phyloP scores from a whole-genome alignment of 2,113 vertebrate genomes.

The Plectropomus leopardus region DNA sequence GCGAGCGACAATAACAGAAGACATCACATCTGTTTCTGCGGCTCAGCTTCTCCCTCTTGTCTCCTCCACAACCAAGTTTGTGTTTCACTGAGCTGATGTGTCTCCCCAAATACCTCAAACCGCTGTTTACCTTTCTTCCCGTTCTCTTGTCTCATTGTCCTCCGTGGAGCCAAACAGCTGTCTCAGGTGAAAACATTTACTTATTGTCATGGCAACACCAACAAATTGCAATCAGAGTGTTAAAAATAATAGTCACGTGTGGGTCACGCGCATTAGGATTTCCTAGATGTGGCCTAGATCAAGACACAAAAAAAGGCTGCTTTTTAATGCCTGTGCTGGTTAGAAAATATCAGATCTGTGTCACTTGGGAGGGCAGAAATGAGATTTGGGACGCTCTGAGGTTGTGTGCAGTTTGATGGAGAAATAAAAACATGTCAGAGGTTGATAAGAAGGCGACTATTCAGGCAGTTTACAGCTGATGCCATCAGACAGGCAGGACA shows the following conservation, averaged over 20 bases:
- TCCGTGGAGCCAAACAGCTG: neutral
- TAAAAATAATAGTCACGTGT: constrained; percentile 36
- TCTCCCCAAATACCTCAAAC: constrained; percentile 13
- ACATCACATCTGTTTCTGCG: constrained; percentile 30
- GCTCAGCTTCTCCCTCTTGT: constrained; percentile 4
- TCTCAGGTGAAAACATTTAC: constrained; percentile 33
- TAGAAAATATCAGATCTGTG: neutral
- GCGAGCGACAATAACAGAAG: constrained; percentile 3
- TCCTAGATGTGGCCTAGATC: constrained; percentile 9
- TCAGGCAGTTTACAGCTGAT: neutral
- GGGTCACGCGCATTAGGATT: constrained; percentile 28
- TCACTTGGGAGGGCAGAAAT: neutral
- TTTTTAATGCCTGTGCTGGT: neutral
- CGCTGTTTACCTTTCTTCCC: neutral
- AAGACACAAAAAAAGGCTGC: neutral
- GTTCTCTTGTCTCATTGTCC: neutral
- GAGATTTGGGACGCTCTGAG: neutral
- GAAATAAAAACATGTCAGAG: constrained; percentile 13
- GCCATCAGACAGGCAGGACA: constrained; percentile 14
- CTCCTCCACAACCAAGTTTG: constrained; percentile 1
- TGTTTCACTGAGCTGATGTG: neutral
- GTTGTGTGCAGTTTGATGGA: neutral
- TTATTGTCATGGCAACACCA: constrained; percentile 27
- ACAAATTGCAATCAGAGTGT: neutral
- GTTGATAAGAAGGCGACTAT: neutral